phyloP scores from a whole-genome alignment of 2,888 invertebrate genomes.

The Volucella zonaria region DNA sequence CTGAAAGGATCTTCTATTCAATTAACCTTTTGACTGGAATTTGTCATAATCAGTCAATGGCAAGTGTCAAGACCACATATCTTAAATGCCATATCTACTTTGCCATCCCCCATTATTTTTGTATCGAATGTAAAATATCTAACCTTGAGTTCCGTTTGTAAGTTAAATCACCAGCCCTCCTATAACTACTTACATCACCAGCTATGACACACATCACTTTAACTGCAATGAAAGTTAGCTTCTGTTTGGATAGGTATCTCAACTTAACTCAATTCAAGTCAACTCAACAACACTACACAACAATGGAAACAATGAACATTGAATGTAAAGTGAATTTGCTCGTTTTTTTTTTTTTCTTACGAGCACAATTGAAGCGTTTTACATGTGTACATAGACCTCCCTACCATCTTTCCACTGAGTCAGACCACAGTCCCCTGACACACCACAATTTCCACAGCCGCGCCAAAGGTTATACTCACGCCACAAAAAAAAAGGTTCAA shows the following conservation, averaged over 20 bases:
- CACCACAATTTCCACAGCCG: too few species aligned
- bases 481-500: neutral
- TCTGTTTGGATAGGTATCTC: too few species aligned
- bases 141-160: too few species aligned
- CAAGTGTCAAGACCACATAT: too few species aligned
- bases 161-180: conserved; percentile 2
- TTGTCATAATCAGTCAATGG: too few species aligned
- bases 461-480: neutral
- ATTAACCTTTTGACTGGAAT: too few species aligned
- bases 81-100: too few species aligned
- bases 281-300: neutral
- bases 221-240: conserved; percentile 4
- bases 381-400: neutral
- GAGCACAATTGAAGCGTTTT: conserved; percentile 6
- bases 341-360: neutral
- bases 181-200: neutral
- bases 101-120: too few species aligned
- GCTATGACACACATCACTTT: neutral
- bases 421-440: neutral
- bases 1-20: too few species aligned
- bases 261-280: too few species aligned
- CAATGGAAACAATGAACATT: conserved; percentile 14
- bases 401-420: neutral
- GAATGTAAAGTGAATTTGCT: neutral
- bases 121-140: too few species aligned